Evolutionary conservation across 2,888 invertebrate species (phyloP), one percentile per base, ranked within the genome.

Genomic region (Dryadula phaetusa): DNA sequence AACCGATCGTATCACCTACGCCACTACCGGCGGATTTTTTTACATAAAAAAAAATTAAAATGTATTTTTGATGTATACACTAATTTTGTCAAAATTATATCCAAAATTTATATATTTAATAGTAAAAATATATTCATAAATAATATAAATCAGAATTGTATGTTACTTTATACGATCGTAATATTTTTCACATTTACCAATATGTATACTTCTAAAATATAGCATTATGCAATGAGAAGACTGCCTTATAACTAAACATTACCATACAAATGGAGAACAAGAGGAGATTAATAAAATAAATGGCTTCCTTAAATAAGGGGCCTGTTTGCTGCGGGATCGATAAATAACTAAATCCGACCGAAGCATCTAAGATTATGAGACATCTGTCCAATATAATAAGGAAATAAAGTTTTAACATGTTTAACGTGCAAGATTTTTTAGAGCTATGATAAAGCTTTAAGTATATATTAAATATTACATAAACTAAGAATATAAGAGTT

Each of bases 201-300:
- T 12, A 32, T 5, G 1, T 25, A 47, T n/a, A 22, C 14, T 47
- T 18, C 5, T 34, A 18, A 54, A 22, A 54, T 37, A 54, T n/a
- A 22, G n/a, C 0, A 54, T 49, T 6, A 25, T 62, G 40, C 37
- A 62, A 22, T 22, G 20, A 20, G 2, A n/a, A 32, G 20, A 10
- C 28, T 32, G 18, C 47, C 32, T 18, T 34, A 53, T 4, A 52
- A 52, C 49, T 54, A 67, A 66, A 58, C 62, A 70, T 72, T 70
- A 70, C 67, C 70, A 72, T 72, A 70, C 65, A 72, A 70, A 69
- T 72, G 52, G 69, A 70, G 65, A 70, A 54, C 60, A 63, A 61
- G 22, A 52, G 25, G 53, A 72, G 69, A 64, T 56, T 64, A 64
- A 70, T 67, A 65, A 67, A 69, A 70, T 72, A 69, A 67, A 72